Conservation (phyloP, 2,888 invertebrate species). For the Andrena camellia region DNA sequence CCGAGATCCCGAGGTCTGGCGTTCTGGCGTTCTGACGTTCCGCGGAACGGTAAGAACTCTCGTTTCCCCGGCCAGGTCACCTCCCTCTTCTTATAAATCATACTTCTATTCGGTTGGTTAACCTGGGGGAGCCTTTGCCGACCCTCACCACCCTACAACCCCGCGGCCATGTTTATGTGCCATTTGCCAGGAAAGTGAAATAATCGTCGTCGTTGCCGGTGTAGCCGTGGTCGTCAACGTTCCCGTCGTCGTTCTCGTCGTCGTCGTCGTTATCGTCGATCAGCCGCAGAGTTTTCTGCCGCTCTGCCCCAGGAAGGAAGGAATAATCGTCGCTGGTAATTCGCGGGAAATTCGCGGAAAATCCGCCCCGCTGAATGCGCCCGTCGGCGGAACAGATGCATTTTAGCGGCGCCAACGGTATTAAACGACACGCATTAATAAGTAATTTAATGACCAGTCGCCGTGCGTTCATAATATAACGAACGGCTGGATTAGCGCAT, state of each 20-base stretch:
- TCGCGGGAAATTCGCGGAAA: constrained; percentile 36
- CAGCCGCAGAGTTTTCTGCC: constrained; percentile 26
- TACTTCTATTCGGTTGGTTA: constrained; percentile 77
- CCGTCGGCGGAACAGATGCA: background rate
- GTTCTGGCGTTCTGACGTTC: constrained; percentile 16
- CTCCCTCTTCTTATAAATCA: constrained; percentile 75
- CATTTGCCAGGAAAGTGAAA: constrained; percentile 76
- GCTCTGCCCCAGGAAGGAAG: background rate
- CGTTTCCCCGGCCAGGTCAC: constrained; percentile 50
- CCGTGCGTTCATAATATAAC: constrained; percentile 28
- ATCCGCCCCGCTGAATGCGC: no score
- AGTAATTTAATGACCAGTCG: constrained; percentile 50
- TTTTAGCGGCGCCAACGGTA: background rate
- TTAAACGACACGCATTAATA: constrained; percentile 40
- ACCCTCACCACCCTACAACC: constrained; percentile 34
- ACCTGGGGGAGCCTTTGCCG: constrained; percentile 60
- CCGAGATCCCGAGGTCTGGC: constrained; percentile 28
- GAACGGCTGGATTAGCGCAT: constrained; percentile 30
- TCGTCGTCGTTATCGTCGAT: constrained; percentile 53
- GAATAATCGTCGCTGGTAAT: constrained; percentile 28
- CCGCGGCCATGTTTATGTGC: constrained; percentile 73
- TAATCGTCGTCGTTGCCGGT: constrained; percentile 67
- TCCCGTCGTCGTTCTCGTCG: constrained; percentile 44
- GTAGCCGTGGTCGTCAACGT: constrained; percentile 52
- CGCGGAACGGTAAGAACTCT: constrained; percentile 54